Evolutionary conservation across 64 coral and sea anemone genomes (phyloP).

Genomic region (Montipora efflorescens): DNA sequence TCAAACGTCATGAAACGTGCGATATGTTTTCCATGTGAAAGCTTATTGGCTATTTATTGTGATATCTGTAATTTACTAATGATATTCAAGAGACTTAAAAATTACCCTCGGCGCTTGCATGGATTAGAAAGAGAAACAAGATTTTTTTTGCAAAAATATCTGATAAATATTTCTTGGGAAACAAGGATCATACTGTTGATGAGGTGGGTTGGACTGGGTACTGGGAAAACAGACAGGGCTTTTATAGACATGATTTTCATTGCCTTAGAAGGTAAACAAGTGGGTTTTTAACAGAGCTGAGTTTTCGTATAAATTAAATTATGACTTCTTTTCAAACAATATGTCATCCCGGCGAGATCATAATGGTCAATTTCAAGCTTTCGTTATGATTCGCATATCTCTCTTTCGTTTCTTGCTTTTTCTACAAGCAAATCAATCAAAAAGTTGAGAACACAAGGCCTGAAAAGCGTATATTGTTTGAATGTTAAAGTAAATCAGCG

Average conservation of each 20-base stretch:
- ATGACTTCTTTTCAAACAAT: slow-evolving; percentile 39
- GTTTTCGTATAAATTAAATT: slow-evolving; percentile 21
- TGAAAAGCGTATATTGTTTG: neutral
- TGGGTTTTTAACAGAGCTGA: no score
- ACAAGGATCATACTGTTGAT: neutral
- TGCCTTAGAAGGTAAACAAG: no score
- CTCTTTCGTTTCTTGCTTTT: neutral
- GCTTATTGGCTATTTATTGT: slow-evolving; percentile 11
- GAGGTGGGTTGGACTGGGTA: slow-evolving; percentile 11
- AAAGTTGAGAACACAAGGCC: neutral
- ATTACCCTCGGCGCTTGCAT: slow-evolving; percentile 4
- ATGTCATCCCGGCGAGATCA: slow-evolving; percentile 10
- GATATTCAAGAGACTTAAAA: slow-evolving; percentile 35
- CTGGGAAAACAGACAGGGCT: neutral
- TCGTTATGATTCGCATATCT: slow-evolving; percentile 1
- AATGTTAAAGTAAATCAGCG: neutral
- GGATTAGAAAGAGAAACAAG: neutral
- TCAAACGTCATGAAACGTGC: neutral
- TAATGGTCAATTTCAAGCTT: slow-evolving; percentile 13
- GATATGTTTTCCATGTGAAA: neutral
- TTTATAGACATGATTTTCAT: no score
- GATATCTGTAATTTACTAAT: slow-evolving; percentile 28
- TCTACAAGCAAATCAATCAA: neutral
- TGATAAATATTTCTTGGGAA: slow-evolving; percentile 34
- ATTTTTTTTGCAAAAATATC: slow-evolving; percentile 7